phyloP scores from a whole-genome alignment of 1,140 invertebrate genomes.

The Eciton burchellii region DNA sequence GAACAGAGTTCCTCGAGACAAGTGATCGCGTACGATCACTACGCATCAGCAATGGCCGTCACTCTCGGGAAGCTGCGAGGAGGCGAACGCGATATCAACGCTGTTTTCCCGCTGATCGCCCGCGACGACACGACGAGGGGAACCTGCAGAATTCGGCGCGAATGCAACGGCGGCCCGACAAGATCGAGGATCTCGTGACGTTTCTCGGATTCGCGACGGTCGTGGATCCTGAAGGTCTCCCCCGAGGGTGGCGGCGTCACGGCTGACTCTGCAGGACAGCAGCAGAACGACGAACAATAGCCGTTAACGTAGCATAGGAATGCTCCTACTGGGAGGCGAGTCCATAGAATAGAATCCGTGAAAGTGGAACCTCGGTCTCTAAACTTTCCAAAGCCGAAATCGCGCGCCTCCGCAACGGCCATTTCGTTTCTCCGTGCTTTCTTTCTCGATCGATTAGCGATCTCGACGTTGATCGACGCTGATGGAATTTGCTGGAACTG shows the following conservation, averaged over 20 bases:
- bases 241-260: neutral
- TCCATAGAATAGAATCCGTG: slow-evolving; percentile 22
- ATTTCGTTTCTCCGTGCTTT: slow-evolving; percentile 36
- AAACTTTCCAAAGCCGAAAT: slow-evolving; percentile 48
- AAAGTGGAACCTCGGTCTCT: slow-evolving; percentile 42
- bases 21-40: slow-evolving; percentile 30
- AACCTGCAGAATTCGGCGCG: slow-evolving; percentile 38
- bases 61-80: neutral
- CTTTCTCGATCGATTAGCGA: slow-evolving; percentile 42
- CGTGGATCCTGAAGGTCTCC: neutral
- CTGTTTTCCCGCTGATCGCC: slow-evolving; percentile 26
- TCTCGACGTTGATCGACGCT: neutral
- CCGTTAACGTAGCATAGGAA: slow-evolving; percentile 19
- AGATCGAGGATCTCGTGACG: slow-evolving; percentile 41
- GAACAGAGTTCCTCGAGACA: neutral
- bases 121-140: slow-evolving; percentile 20
- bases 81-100: slow-evolving; percentile 11
- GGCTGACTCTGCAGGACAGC: neutral
- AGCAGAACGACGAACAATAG: slow-evolving; percentile 12
- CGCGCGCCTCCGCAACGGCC: slow-evolving; percentile 18
- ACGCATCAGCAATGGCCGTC: slow-evolving; percentile 43
- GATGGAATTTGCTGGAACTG: neutral
- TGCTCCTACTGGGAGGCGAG: slow-evolving; percentile 10
- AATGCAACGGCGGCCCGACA: slow-evolving; percentile 30
- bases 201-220: slow-evolving; percentile 2